Evolutionary conservation across 1,140 invertebrate genomes (phyloP).

Genomic region (Heterodera schachtii): DNA sequence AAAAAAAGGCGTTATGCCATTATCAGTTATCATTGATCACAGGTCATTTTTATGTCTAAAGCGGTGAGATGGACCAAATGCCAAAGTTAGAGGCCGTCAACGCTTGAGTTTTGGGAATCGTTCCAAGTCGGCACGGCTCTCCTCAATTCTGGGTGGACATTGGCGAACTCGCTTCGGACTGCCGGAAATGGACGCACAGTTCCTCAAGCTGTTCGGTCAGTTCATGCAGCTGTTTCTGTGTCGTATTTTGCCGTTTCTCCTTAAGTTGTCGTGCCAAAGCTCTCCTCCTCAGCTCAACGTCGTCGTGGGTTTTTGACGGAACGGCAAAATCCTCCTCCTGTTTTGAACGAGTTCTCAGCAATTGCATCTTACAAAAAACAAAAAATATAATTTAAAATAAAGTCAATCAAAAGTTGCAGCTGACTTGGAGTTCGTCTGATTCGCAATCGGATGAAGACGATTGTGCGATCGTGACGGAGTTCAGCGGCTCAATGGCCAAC

Average conservation of each 20-base stretch:
- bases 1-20: too few relatives aligned
- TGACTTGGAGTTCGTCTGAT: constrained; percentile 16
- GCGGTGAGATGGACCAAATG: too few relatives aligned
- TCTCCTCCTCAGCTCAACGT: constrained; percentile 15
- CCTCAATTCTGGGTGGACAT: background rate
- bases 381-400: background rate
- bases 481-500: constrained; percentile 13
- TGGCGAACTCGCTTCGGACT: background rate
- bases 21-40: too few relatives aligned
- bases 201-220: background rate
- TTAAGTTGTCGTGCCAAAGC: background rate
- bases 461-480: background rate
- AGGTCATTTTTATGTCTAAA: too few relatives aligned
- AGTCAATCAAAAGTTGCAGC: background rate
- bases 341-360: constrained; percentile 20
- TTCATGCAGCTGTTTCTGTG: background rate
- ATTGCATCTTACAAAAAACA: constrained; percentile 7
- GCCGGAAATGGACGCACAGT: background rate
- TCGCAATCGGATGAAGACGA: background rate
- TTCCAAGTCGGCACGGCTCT: background rate
- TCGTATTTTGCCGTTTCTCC: background rate
- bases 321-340: constrained; percentile 24
- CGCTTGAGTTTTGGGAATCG: background rate
- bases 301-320: constrained; percentile 22
- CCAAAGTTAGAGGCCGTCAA: background rate